Conservation (phyloP, 2,113 vertebrate species). For the Megaceryle torquata region DNA sequence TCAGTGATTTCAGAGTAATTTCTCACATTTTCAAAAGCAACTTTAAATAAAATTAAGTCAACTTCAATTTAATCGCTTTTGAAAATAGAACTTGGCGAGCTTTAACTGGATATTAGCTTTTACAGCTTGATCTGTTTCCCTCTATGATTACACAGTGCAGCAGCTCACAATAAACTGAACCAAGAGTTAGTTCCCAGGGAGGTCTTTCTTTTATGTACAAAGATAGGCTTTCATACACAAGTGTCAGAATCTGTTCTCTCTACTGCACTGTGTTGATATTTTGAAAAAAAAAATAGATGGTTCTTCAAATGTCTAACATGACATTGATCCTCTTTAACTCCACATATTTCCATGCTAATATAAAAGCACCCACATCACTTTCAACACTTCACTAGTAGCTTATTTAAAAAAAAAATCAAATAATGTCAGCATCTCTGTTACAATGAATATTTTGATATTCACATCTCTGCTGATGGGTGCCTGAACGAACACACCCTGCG, state of each 20-base stretch:
- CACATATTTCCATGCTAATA: neutral
- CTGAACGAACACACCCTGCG: rapidly evolving
- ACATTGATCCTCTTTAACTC: neutral
- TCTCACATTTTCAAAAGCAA: neutral
- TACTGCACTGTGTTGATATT: neutral
- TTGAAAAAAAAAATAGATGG: neutral
- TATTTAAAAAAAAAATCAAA: neutral
- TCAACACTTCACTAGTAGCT: neutral
- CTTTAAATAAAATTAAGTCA: neutral
- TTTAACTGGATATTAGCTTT: neutral
- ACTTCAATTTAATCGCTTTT: neutral
- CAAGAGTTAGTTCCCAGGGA: neutral
- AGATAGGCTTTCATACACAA: neutral
- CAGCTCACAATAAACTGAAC: neutral
- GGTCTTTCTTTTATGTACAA: neutral
- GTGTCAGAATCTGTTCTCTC: neutral
- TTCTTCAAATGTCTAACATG: neutral
- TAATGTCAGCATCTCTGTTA: neutral
- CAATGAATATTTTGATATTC: neutral
- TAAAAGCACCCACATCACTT: neutral
- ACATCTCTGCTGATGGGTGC: neutral
- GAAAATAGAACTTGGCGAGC: neutral
- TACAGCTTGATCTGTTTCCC: neutral
- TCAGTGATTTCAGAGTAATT: neutral
- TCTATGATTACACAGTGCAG: neutral